Conservation (phyloP, 2,888 invertebrate genomes). For the Agrochola litura region DNA sequence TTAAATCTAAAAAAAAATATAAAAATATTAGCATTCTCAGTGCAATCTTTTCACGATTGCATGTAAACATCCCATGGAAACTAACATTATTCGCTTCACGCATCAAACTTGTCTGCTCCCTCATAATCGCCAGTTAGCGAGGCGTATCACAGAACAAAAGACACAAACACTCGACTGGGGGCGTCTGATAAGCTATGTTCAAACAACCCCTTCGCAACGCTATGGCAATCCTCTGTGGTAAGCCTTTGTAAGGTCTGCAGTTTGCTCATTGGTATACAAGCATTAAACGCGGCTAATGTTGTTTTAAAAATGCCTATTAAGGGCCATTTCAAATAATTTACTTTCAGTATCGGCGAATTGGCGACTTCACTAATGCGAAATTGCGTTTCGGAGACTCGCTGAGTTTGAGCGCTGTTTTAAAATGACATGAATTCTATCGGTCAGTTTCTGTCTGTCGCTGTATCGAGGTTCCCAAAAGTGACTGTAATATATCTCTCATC, state of each 20-base stretch:
- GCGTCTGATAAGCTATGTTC: conserved; percentile 41
- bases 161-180: conserved; percentile 36
- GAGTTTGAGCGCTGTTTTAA: neutral
- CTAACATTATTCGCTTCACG: neutral
- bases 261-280: conserved; percentile 4
- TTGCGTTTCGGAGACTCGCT: neutral
- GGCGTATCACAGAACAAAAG: conserved; percentile 31
- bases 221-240: neutral
- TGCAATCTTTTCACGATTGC: neutral
- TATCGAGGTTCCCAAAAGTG: neutral
- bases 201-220: conserved; percentile 34
- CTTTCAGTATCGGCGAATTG: neutral
- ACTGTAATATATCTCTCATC: neutral
- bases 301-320: neutral
- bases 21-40: neutral
- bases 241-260: conserved; percentile 10
- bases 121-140: conserved; percentile 20
- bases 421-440: neutral
- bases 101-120: neutral
- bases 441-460: neutral
- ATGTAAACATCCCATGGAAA: neutral
- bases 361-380: neutral
- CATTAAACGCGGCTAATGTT: neutral
- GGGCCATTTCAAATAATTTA: neutral
- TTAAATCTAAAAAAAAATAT: too few species aligned